Percentiles rank a stretch among this genome's conserved stretches.
Conservation (phyloP, 2,797 vertebrate species). For the Cuculus canorus region DNA sequence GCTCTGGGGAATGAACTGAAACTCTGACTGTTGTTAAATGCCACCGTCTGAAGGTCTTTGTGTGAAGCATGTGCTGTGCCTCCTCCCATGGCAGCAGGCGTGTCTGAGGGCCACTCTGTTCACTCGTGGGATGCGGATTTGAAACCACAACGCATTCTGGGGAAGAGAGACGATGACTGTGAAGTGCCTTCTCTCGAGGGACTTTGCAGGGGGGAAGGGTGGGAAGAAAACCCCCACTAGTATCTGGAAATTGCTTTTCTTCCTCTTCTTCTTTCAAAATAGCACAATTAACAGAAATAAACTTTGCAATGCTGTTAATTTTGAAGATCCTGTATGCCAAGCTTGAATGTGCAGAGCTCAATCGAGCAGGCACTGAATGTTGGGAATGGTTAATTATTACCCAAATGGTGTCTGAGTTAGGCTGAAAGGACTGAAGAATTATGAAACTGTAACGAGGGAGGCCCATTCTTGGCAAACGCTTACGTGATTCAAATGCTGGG, state of each 20-base stretch:
- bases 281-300: conserved; percentile 1
- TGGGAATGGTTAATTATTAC: conserved; percentile 60
- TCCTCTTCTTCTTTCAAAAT: conserved; percentile 33
- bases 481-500: conserved; percentile 73
- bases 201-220: neutral
- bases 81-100: neutral
- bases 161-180: neutral
- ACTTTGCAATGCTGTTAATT: neutral
- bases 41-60: neutral
- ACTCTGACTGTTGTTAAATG: neutral
- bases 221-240: neutral
- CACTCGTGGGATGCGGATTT: neutral
- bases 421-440: conserved; percentile 51
- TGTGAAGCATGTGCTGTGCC: neutral
- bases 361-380: neutral
- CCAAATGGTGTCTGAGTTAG: conserved; percentile 64
- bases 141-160: conserved; percentile 13
- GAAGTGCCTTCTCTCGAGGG: neutral
- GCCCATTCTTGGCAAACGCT: conserved; percentile 78
- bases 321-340: neutral
- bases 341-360: neutral
- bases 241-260: conserved; percentile 28
- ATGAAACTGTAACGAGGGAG: conserved; percentile 76
- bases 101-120: neutral
- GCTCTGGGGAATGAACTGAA: neutral